These are phyloP conservation scores for Pseudococcus longispinus DNA, from an alignment of 2,888 invertebrate genomes.

Conservation along the genomic window DNA sequence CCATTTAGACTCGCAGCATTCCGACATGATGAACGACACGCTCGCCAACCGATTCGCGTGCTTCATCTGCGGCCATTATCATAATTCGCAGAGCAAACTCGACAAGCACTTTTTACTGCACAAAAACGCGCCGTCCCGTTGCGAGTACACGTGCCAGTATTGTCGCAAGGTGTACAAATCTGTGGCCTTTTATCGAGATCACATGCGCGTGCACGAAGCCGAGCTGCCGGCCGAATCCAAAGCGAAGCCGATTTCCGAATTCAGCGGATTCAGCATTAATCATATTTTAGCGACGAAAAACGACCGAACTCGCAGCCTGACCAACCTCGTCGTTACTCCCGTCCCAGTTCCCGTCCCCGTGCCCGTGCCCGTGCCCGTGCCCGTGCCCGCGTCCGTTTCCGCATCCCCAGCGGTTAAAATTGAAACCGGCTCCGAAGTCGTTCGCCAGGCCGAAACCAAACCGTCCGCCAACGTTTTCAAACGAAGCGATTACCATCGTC, in stretches of 20 bases:
- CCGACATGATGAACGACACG: constrained; percentile 65
- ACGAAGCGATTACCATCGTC: neutral
- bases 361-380: neutral
- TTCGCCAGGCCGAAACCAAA: neutral
- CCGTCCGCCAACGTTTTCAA: neutral
- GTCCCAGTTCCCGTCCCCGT: neutral
- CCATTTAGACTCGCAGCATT: constrained; percentile 66
- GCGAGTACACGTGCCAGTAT: constrained; percentile 59
- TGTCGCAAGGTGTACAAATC: constrained; percentile 57
- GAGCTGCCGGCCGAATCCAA: constrained; percentile 56
- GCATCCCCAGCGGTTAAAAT: neutral
- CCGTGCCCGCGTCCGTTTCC: neutral
- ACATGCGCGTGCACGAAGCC: constrained; percentile 58
- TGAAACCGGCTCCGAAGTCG: neutral
- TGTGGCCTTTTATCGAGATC: constrained; percentile 55
- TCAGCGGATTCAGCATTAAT: constrained; percentile 53
- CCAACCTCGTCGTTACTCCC: neutral
- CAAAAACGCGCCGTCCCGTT: constrained; percentile 59
- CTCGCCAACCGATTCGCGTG: constrained; percentile 68
- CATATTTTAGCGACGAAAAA: constrained; percentile 46
- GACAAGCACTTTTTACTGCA: constrained; percentile 69
- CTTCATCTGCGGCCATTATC: constrained; percentile 67
- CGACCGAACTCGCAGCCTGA: neutral
- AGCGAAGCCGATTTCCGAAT: constrained; percentile 29
- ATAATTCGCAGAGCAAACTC: constrained; percentile 68